Base-by-base conservation (phyloP, 64 coral and sea anemone species). In the Montipora efflorescens region DNA sequence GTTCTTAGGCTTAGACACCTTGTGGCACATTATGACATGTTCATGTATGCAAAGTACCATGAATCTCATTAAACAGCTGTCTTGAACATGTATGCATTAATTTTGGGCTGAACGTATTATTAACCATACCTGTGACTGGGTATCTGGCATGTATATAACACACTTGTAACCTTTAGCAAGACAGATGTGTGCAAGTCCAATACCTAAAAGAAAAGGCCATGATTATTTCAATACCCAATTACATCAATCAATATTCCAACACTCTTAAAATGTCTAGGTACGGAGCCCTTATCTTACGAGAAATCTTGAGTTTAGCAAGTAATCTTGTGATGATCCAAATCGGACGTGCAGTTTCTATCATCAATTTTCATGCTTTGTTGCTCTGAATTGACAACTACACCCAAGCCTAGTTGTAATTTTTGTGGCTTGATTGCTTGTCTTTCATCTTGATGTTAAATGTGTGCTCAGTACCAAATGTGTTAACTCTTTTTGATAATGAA, bases 131-230 rank as follows among this genome's bases (percentile, higher is more conserved):
- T 98, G 94, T 88, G 97, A 95, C 59, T 98, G 97, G 15, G 95
- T 98, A 67, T 98, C 69, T 66, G 97, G 97, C 97, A 98, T 98
- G 15, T 79, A 98, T 83, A 98, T 96, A 59, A 98, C 94, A 84
- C 97, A 98, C 76, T 96, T 98, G 73, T 98, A 98, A 16, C 97
- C 97, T 36, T 95, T 96, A 13, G 97, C 94, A 81, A 98, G 81
- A 78, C 97, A 98, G 28, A 98, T 96, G 79, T 98, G 97, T 20
- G 97, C 97, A 59, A 98, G 73, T 48, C 97, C 97, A 87, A 98
- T 98, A 21, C 97, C 97, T 98, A 21, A 47, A 67, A 72, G 68
- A 83, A 36, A 70, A 49, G 55, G 59, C 4, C 52, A 66, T 45
- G 28, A 69, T 53, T 2, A 43, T 23, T 15, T 48, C 8, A 46